Evolutionary conservation across 2,797 vertebrate species (phyloP).

Genomic region (Myotis myotis): DNA sequence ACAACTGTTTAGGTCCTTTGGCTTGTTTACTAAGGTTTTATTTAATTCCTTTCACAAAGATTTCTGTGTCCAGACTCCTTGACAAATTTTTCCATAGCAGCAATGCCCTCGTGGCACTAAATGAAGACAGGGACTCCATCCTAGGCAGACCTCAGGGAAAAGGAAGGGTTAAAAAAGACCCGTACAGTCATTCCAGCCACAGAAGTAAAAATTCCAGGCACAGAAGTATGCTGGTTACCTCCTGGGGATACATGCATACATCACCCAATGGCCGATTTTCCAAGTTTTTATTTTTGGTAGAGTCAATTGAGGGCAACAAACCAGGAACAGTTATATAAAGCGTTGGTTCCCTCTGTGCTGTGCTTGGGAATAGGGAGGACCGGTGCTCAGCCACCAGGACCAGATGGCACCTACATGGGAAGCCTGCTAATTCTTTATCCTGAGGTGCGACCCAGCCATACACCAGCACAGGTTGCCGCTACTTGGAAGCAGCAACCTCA

Average conservation of each 20-base stretch:
- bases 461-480: neutral
- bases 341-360: neutral
- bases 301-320: constrained; percentile 23
- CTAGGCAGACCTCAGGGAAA: neutral
- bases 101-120: neutral
- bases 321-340: constrained; percentile 69
- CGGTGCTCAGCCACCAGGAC: constrained; percentile 17
- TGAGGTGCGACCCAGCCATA: neutral
- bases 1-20: neutral
- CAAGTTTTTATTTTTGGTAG: constrained; percentile 59
- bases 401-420: constrained; percentile 29
- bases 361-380: constrained; percentile 8
- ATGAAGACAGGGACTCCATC: neutral
- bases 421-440: constrained; percentile 10
- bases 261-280: neutral
- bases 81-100: neutral
- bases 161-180: neutral
- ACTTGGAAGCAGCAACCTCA: neutral
- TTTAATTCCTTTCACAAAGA: neutral
- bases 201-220: neutral
- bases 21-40: neutral
- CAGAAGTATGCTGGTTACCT: neutral
- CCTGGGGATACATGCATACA: neutral
- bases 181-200: neutral
- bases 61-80: neutral